Percentiles rank a stretch among this genome's conserved stretches.
Evolutionary conservation across 2,113 vertebrate genomes (phyloP).

Genomic region (Oncorhynchus clarkii): DNA sequence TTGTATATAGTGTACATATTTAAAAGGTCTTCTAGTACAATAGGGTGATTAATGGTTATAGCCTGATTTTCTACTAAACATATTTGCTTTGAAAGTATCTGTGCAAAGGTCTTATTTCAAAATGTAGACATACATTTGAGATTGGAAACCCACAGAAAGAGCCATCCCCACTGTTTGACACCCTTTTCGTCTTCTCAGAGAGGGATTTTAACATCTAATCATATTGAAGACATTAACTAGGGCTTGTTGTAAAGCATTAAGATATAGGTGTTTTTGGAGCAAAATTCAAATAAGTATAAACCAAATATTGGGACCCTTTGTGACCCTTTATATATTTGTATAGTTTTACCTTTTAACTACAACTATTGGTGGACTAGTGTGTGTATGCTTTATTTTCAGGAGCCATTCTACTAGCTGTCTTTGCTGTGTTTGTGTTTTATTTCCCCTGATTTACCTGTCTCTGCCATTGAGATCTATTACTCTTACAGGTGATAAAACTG

Average conservation of each 20-base stretch:
- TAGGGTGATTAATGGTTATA: conserved; percentile 50
- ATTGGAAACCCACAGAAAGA: neutral
- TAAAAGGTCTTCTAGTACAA: conserved; percentile 62
- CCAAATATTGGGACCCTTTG: no score
- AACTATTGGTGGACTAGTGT: no score
- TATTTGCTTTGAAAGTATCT: conserved; percentile 37
- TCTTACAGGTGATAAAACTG: conserved; percentile 7
- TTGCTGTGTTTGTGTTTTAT: neutral
- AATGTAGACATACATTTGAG: conserved; percentile 35
- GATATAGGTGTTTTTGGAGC: neutral
- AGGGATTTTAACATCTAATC: neutral
- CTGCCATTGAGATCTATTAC: neutral
- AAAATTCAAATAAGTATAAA: no score
- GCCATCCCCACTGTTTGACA: neutral
- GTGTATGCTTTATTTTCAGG: neutral
- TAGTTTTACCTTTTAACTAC: no score
- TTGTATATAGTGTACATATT: conserved; percentile 72
- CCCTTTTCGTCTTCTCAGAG: neutral
- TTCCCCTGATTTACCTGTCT: conserved; percentile 39
- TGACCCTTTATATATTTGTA: no score
- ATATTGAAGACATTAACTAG: neutral
- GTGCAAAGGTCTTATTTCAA: conserved; percentile 55
- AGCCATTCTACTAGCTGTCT: neutral
- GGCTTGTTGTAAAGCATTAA: neutral
- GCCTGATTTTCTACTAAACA: conserved; percentile 28